Evolutionary conservation across 2,113 vertebrate genomes (phyloP), one percentile per base, ranked within the genome.

Genomic region (Trematomus loennbergii): DNA sequence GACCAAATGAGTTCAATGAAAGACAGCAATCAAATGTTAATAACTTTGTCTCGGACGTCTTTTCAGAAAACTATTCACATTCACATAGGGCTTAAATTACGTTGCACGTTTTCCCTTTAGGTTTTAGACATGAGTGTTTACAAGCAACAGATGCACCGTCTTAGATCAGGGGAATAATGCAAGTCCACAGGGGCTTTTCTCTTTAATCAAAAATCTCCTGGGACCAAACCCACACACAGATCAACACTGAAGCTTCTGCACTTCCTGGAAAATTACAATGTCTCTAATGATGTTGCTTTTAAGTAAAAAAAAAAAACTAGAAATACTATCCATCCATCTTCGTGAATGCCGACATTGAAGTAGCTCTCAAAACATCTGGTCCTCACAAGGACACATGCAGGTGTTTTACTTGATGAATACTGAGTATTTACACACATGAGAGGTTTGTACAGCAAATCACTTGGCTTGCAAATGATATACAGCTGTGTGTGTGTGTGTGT

Each of bases 351-450:
- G 0, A 58, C 7, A 48, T 45, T 12, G 52, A 50, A 65, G 52
- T 17, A 33, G 66, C 29, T 66, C 17, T 46, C 12, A 45, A 54
- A 52, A 62, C 16, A 9, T 10, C 8, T 8, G 18, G 73, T 61
- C 74, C 70, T 78, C 74, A 49, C 36, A 73, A 79, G 40, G 18
- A 43, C 13, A 4, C 53, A 63, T 25, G 60, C 82, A 89, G 81
- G 70, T 78, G 79, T 72, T 66, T 72, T 60, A 16, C 71, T 68
- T 72, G 71, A 86, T 75, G 64, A 91, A 85, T 65, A 82, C 72
- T 13, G 59, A 78, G 20, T 12, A 46, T 70, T 17, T 64, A 53
- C 43, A 81, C 75, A 88, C 72, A 79, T 25, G 49, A 54, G 63
- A 76, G 82, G 79, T 20, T 46, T 72, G 60, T 55, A 75, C 52